Base-by-base conservation (phyloP, 2,888 invertebrate genomes). In the Agriopis aurantiaria region DNA sequence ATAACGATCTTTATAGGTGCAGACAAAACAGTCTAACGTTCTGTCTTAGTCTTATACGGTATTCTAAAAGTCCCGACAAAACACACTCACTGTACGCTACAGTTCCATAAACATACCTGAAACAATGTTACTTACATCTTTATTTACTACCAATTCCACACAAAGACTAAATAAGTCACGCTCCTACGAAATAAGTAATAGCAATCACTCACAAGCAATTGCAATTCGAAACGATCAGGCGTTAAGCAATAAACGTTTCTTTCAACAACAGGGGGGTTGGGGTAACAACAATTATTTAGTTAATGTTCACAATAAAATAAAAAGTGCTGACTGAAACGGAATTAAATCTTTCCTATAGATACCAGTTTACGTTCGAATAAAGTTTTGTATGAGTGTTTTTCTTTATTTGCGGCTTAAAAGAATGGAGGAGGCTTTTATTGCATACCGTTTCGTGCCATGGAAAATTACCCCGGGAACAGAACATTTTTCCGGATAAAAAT, bases 281-380 rank as follows among this genome's bases (percentile, higher is more conserved):
- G 69, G 67, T 62, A 71, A 66, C 71, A 71, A 75, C 76, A 88
- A 88, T 89, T 85, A 85, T 85, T 83, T 83, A 80, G 84, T 89
- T 89, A 89, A 91, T 86, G 88, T 74, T 75, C 65, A 66, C 79
- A 85, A 86, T 90, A 91, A 91, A 91, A 90, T 90, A 89, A 89
- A 89, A 91, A 89, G 87, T 85, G 90, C 90, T 88, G 90, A 89
- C 88, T 85, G 85, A 83, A 86, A 82, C 85, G 84, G 85, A 90
- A 89, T 90, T 88, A 89, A 90, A 89, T 88, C 82, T 85, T 83
- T 85, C 82, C 82, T 82, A 89, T 88, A 88, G 85, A 86, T 84
- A 84, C 78, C 75, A 81, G 83, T 89, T 90, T 87, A 91, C 82
- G 88, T 84, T 81, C 81, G 77, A 68, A 89, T 90, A 89, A 91